Evolutionary conservation across 1,140 invertebrate genomes (phyloP).

Genomic region (Branchinecta lynchi): DNA sequence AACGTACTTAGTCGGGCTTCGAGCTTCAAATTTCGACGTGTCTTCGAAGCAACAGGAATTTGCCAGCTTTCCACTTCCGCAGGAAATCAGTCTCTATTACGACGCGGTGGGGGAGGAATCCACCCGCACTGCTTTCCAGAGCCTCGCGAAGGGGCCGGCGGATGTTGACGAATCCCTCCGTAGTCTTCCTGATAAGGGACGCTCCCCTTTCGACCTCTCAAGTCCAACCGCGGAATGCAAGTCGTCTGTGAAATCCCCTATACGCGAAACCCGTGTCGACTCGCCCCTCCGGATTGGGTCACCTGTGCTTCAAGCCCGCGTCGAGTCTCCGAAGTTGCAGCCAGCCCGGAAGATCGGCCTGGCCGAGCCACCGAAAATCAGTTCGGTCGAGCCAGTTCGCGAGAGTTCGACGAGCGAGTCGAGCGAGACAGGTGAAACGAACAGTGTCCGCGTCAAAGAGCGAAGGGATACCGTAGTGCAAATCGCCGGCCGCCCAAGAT

Average conservation of each 20-base stretch:
- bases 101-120: constrained; percentile 20
- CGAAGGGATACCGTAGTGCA: not conserved
- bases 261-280: too few species aligned
- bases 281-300: too few species aligned
- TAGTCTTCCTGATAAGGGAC: not conserved
- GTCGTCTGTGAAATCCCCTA: not conserved
- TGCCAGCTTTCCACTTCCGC: not conserved
- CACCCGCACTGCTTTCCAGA: constrained; percentile 15
- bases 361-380: not conserved
- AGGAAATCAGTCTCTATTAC: constrained; percentile 18
- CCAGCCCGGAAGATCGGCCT: not conserved
- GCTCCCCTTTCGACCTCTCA: not conserved
- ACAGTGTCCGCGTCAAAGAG: not conserved
- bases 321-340: too few species aligned
- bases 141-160: not conserved
- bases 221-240: not conserved
- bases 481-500: not conserved
- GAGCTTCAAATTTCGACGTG: not conserved
- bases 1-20: not conserved
- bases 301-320: too few species aligned
- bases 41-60: not conserved
- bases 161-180: not conserved
- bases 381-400: not conserved
- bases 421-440: not conserved
- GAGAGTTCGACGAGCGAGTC: not conserved